Base-by-base conservation (phyloP, 1,140 invertebrate genomes). In the Lycorma delicatula region DNA sequence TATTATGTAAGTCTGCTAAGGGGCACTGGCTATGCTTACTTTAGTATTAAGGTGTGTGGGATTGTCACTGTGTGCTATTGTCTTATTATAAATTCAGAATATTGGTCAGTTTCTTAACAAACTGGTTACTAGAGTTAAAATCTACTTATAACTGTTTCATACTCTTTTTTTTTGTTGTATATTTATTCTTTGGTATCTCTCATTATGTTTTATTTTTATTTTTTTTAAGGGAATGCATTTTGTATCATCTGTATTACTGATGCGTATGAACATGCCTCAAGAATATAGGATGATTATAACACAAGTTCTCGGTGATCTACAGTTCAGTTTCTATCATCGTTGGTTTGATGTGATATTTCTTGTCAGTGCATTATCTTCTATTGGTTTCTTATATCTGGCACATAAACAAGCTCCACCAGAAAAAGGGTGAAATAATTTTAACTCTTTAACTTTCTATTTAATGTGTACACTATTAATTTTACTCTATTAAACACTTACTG, bases 301-400 rank as follows among this genome's bases (percentile, higher is more conserved):
- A 0, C 89, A 98, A 79, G 96, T 99, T 0, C 74, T 99, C 0
- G 97, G 97, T 6, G 95, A 98, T 71, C 74, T 99, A 54, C 95
- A 99, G 72, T 99, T 99, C 67, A 98, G 95, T 71, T 99, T 99
- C 78, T 99, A 99, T 72, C 97, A 99, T 75, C 82, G 97, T 49
- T 99, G 97, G 97, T 99, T 99, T 75, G 97, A 99, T 76, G 95
- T 99, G 0, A 99, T 99, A 72, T 99, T 99, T 74, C 80, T 99
- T 49, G 87, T 99, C 26, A 97, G 93, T 66, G 97, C 97, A 1
- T 72, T 99, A 38, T 91, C 92, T 20, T 97, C 93, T 60, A 97
- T 99, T 69, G 84, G 88, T 59, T 97, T 98, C 66, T 75, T 99
- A 23, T 99, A 97, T 76, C 76, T 97, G 52, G 92, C 92, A 16